Evolutionary conservation across 2,888 invertebrate species (phyloP).

Genomic region (Leptinotarsa tumamoca): DNA sequence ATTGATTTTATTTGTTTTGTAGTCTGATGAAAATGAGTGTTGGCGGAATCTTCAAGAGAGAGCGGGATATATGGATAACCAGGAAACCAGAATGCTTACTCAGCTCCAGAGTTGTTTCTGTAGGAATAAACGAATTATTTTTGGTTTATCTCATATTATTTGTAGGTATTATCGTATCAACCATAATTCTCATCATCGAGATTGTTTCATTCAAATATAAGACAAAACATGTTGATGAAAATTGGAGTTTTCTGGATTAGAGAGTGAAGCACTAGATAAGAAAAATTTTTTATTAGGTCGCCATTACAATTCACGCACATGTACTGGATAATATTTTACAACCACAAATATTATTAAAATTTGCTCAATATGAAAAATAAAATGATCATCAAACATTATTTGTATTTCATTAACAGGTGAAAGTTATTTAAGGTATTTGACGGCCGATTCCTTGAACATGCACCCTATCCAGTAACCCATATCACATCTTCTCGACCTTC

Average conservation of each 20-base stretch:
- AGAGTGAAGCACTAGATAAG: too few relatives aligned
- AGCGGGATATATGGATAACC: constrained; percentile 53
- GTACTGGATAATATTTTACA: too few relatives aligned
- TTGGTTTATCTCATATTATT: constrained; percentile 55
- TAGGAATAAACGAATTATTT: constrained; percentile 54
- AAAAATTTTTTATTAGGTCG: too few relatives aligned
- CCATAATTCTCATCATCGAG: constrained; percentile 50
- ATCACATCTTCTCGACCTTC: too few relatives aligned
- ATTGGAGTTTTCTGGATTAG: background rate
- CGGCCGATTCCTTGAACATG: too few relatives aligned
- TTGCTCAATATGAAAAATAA: too few relatives aligned
- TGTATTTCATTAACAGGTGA: too few relatives aligned
- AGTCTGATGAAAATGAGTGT: constrained; percentile 54
- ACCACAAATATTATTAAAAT: too few relatives aligned
- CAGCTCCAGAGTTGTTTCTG: constrained; percentile 51
- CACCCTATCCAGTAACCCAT: too few relatives aligned
- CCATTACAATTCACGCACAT: too few relatives aligned
- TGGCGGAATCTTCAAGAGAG: constrained; percentile 50
- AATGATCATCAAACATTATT: too few relatives aligned
- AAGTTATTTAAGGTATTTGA: too few relatives aligned
- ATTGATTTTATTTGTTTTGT: constrained; percentile 38
- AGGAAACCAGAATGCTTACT: constrained; percentile 56
- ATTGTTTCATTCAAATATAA: constrained; percentile 37
- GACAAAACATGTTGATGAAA: background rate
- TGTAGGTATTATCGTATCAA: constrained; percentile 49